Evolutionary conservation across 2,888 invertebrate genomes (phyloP), one percentile per base, ranked within the genome.

Genomic region (Aphelenchoides bicaudatus): DNA sequence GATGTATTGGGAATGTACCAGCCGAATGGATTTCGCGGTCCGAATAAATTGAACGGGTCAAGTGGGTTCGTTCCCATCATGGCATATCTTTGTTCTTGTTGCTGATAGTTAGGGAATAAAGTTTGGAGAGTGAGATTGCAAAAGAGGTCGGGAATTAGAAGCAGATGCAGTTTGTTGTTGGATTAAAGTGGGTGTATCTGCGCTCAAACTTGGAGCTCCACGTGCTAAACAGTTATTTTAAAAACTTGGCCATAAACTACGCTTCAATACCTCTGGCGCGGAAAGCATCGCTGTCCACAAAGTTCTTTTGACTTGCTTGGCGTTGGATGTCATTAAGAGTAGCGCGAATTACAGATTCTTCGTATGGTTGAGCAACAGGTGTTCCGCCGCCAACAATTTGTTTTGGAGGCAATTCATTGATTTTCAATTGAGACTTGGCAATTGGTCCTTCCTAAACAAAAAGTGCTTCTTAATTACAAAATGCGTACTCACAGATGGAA

Each of bases 11-110:
- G 25, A 13, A 16, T 16, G 21, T 16, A 16, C 53, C 52, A 52
- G 19, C 53, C 53, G 47, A 53, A 53, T 6, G 53, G 51, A 8
- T 54, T 52, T 16, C 30, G 49, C 23, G 52, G 47, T 0, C 59
- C 59, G 53, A 53, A 53, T 19, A 53, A 13, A 23, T 46, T 46
- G 39, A 53, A 39, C 5, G 53, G 53, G 46, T 53, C 53, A 10
- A 53, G 28, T n/a, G 6, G 53, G 57, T 31, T 58, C 27, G 30
- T 27, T 34, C 10, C 8, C 23, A 4, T 3, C 5, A 8, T 19
- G 23, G 3, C n/a, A 16, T 13, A 4, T n/a, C 38, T 39, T 16
- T 57, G 57, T 23, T 58, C 38, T 8, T 31, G 1, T n/a, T n/a
- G n/a, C 28, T 21, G 34, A 21, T 47, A 50, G 37, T 38, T 54